These are phyloP conservation scores for Mycogona germanica DNA, from an alignment of 2,888 invertebrate species.

Conservation along the genomic window DNA sequence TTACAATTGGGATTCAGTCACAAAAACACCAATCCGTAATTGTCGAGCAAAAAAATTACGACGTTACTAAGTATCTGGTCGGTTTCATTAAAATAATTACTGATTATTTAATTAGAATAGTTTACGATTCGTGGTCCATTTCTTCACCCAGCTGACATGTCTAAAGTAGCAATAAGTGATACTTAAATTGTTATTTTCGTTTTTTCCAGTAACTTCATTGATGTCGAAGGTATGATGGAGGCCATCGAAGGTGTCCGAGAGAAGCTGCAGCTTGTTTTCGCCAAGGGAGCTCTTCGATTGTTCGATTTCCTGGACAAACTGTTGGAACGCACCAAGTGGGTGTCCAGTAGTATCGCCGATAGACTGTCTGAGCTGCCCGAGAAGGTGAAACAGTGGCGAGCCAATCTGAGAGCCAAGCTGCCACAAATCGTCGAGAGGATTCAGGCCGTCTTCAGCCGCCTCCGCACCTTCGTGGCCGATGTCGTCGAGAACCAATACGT, in stretches of 20 bases:
- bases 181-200: neutral
- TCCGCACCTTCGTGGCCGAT: neutral
- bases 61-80: no score
- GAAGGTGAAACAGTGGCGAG: slow-evolving; percentile 4
- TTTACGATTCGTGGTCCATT: no score
- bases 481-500: slow-evolving; percentile 7
- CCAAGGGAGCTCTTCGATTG: neutral
- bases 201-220: slow-evolving; percentile 6
- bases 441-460: neutral
- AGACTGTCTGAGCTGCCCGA: slow-evolving; percentile 1
- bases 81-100: no score
- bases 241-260: neutral
- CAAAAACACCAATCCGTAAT: no score
- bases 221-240: neutral
- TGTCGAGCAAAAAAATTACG: no score
- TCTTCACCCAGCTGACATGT: no score
- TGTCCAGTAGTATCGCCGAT: neutral
- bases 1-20: no score
- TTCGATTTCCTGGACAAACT: neutral
- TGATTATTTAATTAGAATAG: no score
- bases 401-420: slow-evolving; percentile 3
- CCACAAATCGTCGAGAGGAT: slow-evolving; percentile 12
- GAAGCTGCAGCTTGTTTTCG: neutral
- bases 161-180: no score
- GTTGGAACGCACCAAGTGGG: neutral